phyloP scores from a whole-genome alignment of 2,113 vertebrate species.

The Centropristis striata region DNA sequence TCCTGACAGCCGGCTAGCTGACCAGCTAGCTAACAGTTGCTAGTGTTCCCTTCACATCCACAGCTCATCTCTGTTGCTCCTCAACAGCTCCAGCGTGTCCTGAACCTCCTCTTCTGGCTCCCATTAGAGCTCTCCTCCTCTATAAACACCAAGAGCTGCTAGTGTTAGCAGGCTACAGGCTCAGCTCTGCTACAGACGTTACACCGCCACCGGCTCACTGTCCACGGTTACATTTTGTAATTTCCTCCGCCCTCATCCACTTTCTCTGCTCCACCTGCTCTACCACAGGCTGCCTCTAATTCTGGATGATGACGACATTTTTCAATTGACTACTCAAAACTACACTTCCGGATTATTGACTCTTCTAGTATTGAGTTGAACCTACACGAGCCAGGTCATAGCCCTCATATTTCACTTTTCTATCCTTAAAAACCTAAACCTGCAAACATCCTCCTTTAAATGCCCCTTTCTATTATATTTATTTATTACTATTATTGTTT shows the following conservation, averaged over 20 bases:
- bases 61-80: conserved; percentile 38
- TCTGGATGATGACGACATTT: conserved; percentile 33
- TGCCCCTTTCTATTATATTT: too few relatives aligned
- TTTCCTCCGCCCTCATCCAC: neutral
- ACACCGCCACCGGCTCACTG: neutral
- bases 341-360: conserved; percentile 79
- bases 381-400: conserved; percentile 6
- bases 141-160: conserved; percentile 14
- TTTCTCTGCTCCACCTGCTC: conserved; percentile 7
- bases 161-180: conserved; percentile 10
- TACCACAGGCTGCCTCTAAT: neutral
- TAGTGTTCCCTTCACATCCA: conserved; percentile 33
- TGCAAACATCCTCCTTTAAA: too few relatives aligned
- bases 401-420: neutral
- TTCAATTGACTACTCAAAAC: conserved; percentile 52
- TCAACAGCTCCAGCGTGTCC: conserved; percentile 2
- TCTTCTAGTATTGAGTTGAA: conserved; percentile 8
- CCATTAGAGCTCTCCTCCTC: conserved; percentile 11
- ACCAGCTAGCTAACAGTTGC: conserved; percentile 47
- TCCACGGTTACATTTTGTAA: conserved; percentile 5
- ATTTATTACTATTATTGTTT: too few relatives aligned
- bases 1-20: conserved; percentile 8
- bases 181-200: neutral
- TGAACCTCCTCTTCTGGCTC: conserved; percentile 32
- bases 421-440: neutral